A percentile compares a stretch with the other conserved stretches of the same genome.
Conservation (phyloP, 2,888 invertebrate genomes). For the Drosophila mettleri region DNA sequence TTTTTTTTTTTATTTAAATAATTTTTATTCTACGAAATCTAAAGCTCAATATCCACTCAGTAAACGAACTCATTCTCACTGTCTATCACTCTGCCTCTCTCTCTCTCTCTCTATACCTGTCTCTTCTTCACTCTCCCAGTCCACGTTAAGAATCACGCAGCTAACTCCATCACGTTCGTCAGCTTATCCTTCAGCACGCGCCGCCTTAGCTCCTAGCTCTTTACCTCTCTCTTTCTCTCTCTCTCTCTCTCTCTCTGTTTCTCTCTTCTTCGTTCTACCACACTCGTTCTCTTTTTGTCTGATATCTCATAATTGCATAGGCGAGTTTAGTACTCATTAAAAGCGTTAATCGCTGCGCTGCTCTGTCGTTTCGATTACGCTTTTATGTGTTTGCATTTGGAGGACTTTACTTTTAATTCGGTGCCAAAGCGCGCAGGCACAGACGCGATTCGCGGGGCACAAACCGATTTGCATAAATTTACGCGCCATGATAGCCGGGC, state of each 20-base stretch:
- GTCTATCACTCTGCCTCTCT: background rate
- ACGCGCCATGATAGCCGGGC: slow-evolving; percentile 61
- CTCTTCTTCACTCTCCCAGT: background rate
- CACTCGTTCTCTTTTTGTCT: background rate
- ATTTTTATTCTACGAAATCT: background rate
- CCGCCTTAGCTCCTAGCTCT: background rate
- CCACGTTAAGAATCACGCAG: slow-evolving; percentile 59
- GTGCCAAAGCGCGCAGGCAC: slow-evolving; percentile 12
- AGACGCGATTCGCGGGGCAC: slow-evolving; percentile 23
- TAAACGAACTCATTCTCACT: background rate
- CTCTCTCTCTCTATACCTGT: background rate
- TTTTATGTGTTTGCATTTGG: slow-evolving; percentile 62
- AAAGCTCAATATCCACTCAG: background rate
- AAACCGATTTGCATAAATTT: slow-evolving; percentile 79
- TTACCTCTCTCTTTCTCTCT: background rate
- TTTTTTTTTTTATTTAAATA: background rate
- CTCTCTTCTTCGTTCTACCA: too few species aligned
- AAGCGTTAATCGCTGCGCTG: slow-evolving; percentile 70
- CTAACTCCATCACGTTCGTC: slow-evolving; percentile 14
- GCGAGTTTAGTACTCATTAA: slow-evolving; percentile 79
- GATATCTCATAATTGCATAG: slow-evolving; percentile 77
- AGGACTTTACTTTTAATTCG: slow-evolving; percentile 74
- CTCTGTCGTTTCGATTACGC: slow-evolving; percentile 51
- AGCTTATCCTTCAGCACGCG: slow-evolving; percentile 3
- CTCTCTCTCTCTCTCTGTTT: background rate